Evolutionary conservation across 2,113 vertebrate genomes (phyloP).

Genomic region (Collichthys lucidus): DNA sequence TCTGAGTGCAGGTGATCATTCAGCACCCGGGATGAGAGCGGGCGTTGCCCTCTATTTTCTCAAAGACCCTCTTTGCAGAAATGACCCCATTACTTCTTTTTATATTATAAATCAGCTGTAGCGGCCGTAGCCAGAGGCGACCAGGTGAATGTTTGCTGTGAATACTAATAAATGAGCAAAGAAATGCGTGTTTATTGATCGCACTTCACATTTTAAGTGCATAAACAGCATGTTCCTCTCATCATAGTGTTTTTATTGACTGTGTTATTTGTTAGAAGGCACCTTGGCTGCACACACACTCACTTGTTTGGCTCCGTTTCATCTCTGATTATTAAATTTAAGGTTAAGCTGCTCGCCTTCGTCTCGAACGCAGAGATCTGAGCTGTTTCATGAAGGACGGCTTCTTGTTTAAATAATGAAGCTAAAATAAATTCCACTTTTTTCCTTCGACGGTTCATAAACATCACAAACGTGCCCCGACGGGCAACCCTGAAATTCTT

Average conservation of each 20-base stretch:
- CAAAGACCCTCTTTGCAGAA: conserved; percentile 9
- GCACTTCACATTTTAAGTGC: background rate
- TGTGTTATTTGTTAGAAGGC: conserved; percentile 17
- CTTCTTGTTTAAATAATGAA: conserved; percentile 6
- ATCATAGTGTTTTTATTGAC: background rate
- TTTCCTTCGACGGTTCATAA: background rate
- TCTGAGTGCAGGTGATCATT: conserved; percentile 29
- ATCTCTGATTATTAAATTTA: conserved; percentile 38
- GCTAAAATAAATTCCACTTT: background rate
- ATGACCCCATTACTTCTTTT: conserved; percentile 38
- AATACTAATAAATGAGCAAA: background rate
- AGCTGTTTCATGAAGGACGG: conserved; percentile 13
- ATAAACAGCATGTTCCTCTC: background rate
- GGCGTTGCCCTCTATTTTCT: conserved; percentile 24
- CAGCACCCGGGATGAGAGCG: background rate
- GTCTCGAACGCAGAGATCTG: conserved; percentile 26
- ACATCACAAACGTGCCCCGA: no score
- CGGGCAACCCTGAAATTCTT: background rate
- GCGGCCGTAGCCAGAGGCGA: background rate
- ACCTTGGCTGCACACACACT: conserved; percentile 24
- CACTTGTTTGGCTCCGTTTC: conserved; percentile 17
- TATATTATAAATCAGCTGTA: conserved; percentile 13
- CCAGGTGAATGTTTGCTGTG: background rate
- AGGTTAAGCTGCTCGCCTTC: conserved; percentile 44
- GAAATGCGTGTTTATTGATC: background rate